Evolutionary conservation across 2,797 vertebrate genomes (phyloP).

Genomic region (Cynopterus sphinx): DNA sequence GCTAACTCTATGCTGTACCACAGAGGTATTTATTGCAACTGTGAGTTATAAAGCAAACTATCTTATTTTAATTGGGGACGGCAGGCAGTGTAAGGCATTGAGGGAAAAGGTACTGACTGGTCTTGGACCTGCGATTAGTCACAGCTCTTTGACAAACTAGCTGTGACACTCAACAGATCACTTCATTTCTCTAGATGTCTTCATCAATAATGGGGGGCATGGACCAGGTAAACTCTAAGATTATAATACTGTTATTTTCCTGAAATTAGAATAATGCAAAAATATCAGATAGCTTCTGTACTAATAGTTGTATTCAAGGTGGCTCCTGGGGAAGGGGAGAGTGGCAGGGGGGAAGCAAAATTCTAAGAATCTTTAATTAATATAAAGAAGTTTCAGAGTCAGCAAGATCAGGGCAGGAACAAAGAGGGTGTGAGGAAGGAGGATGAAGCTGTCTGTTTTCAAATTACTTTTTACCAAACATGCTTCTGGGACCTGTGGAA

Average conservation of each 20-base stretch:
- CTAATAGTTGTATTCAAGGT: neutral
- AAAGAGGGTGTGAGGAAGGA: neutral
- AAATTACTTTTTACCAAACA: slow-evolving; percentile 22
- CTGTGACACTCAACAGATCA: neutral
- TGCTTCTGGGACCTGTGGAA: slow-evolving; percentile 37
- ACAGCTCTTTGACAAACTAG: neutral
- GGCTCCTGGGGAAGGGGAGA: neutral
- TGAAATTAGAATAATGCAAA: neutral
- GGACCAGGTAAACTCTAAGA: neutral
- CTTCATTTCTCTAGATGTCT: neutral
- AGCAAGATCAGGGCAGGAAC: neutral
- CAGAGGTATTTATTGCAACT: neutral
- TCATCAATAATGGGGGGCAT: neutral
- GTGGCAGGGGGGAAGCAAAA: neutral
- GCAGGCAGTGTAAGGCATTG: neutral
- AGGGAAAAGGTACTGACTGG: neutral
- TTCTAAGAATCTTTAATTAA: slow-evolving; percentile 20
- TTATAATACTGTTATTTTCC: neutral
- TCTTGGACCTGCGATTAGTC: neutral
- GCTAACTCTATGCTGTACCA: neutral
- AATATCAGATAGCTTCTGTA: neutral
- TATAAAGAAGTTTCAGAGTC: slow-evolving; percentile 2
- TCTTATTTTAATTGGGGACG: slow-evolving; percentile 17
- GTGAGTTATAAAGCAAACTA: neutral
- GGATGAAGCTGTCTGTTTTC: neutral